Percentiles rank a stretch among this genome's conserved stretches.
Conservation (phyloP, 2,113 vertebrate genomes). For the Rafetus swinhoei region DNA sequence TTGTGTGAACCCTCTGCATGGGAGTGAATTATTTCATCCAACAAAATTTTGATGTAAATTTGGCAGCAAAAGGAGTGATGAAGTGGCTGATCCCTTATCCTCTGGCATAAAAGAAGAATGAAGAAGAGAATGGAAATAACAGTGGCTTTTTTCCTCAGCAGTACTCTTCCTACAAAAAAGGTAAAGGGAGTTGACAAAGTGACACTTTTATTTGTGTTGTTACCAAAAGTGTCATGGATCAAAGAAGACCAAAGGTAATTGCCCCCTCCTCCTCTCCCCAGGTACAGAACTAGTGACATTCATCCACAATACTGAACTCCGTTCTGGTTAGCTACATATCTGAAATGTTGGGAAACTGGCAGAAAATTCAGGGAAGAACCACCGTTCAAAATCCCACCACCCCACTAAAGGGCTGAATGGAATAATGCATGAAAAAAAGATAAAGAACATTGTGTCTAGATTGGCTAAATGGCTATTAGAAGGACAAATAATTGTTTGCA, state of each 20-base stretch:
- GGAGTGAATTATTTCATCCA: background rate
- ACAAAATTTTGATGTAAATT: background rate
- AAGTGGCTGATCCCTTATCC: background rate
- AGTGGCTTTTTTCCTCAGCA: background rate
- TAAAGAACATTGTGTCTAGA: constrained; percentile 38
- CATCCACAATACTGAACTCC: background rate
- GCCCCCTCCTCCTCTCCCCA: background rate
- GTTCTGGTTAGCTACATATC: background rate
- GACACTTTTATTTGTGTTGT: background rate
- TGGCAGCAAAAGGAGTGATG: background rate
- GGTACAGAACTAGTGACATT: background rate
- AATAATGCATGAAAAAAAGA: constrained; percentile 18
- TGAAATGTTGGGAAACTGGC: background rate
- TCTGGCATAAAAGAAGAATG: background rate
- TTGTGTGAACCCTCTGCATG: background rate
- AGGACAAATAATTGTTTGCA: background rate
- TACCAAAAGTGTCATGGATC: background rate
- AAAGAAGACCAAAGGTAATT: background rate
- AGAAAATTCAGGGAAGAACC: constrained; percentile 2
- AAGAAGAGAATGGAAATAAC: background rate
- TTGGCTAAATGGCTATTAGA: background rate
- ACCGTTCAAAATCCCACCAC: background rate
- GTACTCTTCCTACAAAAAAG: background rate
- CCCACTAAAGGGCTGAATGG: constrained; percentile 14
- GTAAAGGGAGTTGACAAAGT: background rate